These are phyloP conservation scores for Stictocephala bisonia DNA, from an alignment of 2,888 invertebrate species.

Conservation along the genomic window DNA sequence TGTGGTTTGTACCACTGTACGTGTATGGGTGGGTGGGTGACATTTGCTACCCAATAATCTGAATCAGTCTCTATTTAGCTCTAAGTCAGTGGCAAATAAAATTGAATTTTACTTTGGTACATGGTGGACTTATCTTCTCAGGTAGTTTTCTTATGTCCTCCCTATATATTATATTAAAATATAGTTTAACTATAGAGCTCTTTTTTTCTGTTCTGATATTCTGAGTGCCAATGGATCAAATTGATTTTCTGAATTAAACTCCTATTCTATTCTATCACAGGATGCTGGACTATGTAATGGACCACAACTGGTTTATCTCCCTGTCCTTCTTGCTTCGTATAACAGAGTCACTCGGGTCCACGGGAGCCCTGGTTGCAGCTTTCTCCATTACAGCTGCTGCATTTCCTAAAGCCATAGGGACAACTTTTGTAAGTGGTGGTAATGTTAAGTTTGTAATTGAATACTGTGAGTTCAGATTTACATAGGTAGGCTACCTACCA, in stretches of 20 bases:
- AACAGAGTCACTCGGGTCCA: conserved; percentile 65
- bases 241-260: background rate
- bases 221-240: background rate
- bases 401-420: conserved; percentile 67
- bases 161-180: background rate
- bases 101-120: no score
- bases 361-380: conserved; percentile 64
- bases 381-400: conserved; percentile 66
- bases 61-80: no score
- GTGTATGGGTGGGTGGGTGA: no score
- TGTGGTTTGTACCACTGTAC: no score
- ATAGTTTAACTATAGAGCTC: background rate
- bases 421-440: conserved; percentile 68
- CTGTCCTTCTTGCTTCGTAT: conserved; percentile 66
- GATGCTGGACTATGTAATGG: conserved; percentile 40
- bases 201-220: background rate
- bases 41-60: no score
- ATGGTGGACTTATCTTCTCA: no score
- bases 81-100: no score
- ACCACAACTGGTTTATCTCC: conserved; percentile 63
- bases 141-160: no score
- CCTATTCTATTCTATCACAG: background rate
- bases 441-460: no score
- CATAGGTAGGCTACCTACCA: no score
- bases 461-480: no score